Evolutionary conservation across 1,140 invertebrate species (phyloP).

Genomic region (Aphelinus atriplicis): DNA sequence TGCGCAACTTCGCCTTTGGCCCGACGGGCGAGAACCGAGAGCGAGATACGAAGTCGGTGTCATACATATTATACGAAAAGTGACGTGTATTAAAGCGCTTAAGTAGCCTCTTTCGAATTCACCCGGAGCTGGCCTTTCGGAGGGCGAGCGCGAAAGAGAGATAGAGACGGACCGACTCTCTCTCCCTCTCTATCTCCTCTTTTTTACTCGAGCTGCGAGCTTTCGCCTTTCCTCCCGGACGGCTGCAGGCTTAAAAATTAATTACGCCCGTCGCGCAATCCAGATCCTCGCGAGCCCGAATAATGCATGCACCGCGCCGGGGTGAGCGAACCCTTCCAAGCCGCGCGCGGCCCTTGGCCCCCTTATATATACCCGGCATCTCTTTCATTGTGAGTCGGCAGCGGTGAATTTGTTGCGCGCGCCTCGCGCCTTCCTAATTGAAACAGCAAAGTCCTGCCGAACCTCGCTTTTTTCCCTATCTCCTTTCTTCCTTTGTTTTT

Average conservation of each 20-base stretch:
- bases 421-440: neutral
- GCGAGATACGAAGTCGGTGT: neutral
- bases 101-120: conserved; percentile 22
- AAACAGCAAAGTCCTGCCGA: neutral
- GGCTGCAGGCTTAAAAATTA: conserved; percentile 41
- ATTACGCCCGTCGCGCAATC: conserved; percentile 41
- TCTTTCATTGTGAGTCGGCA: neutral
- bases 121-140: neutral
- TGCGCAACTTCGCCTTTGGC: too few relatives aligned
- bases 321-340: neutral
- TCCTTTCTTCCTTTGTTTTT: too few relatives aligned
- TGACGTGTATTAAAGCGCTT: conserved; percentile 23
- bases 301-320: conserved; percentile 35
- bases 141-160: too few relatives aligned
- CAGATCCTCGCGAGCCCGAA: conserved; percentile 28
- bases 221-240: neutral
- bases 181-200: too few relatives aligned
- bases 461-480: too few relatives aligned
- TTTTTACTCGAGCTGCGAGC: too few relatives aligned
- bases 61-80: conserved; percentile 16
- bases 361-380: neutral
- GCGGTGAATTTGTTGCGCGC: neutral
- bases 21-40: too few relatives aligned
- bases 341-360: neutral
- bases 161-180: too few relatives aligned